Percentiles rank a stretch among this genome's conserved stretches.
phyloP scores from a whole-genome alignment of 2,113 vertebrate species.

The Emydura subglobosa region DNA sequence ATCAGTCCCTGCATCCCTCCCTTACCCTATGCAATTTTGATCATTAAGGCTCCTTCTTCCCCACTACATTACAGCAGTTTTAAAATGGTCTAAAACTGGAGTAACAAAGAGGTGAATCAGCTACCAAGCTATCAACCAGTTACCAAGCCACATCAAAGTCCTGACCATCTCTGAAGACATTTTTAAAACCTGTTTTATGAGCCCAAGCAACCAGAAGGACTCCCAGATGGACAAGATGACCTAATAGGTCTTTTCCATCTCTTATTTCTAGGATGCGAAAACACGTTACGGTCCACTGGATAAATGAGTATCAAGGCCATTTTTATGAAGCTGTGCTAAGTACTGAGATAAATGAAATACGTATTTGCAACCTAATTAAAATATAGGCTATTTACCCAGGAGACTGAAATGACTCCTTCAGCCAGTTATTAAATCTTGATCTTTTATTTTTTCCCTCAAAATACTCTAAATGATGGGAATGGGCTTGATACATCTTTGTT shows the following conservation, averaged over 20 bases:
- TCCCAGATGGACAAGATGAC: neutral
- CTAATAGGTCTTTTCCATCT: neutral
- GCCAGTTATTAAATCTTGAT: neutral
- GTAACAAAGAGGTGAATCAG: neutral
- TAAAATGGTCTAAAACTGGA: neutral
- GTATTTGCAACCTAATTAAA: neutral
- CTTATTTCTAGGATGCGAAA: slow-evolving; percentile 5
- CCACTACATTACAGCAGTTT: neutral
- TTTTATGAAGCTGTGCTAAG: neutral
- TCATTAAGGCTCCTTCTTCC: neutral
- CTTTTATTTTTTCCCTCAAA: neutral
- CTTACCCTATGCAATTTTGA: neutral
- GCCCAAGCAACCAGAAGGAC: neutral
- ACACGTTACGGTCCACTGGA: neutral
- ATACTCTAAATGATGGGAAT: neutral
- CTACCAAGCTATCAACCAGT: neutral
- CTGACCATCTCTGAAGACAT: neutral
- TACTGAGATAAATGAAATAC: neutral
- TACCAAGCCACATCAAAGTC: neutral
- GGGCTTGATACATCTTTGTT: neutral
- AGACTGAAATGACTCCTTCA: neutral
- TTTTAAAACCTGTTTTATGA: neutral
- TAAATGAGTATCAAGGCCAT: neutral
- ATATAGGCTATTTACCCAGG: neutral
- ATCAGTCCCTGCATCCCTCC: neutral